These are phyloP conservation scores for Thunnus thynnus DNA, from an alignment of 2,113 vertebrate species.

Conservation along the genomic window DNA sequence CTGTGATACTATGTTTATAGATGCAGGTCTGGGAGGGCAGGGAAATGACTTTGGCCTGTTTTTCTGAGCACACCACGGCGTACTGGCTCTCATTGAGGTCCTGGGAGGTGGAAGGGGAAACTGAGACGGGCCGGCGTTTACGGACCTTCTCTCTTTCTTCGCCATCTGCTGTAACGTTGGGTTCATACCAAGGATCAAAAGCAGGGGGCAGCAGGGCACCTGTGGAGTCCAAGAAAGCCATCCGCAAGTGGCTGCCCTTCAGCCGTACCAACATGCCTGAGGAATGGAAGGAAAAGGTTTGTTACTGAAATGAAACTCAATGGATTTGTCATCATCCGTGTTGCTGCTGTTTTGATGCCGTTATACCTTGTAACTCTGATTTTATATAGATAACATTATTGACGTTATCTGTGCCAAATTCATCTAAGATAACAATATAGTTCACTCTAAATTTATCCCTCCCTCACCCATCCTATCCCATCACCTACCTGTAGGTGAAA, in stretches of 20 bases:
- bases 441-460: background rate
- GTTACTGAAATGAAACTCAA: background rate
- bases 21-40: constrained; percentile 96
- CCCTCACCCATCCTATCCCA: background rate
- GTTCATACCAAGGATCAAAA: constrained; percentile 93
- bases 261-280: constrained; percentile 94
- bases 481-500: constrained; percentile 92
- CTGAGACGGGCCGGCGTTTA: constrained; percentile 94
- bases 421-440: background rate
- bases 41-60: constrained; percentile 97
- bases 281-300: background rate
- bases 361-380: no score
- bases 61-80: constrained; percentile 98
- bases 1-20: constrained; percentile 98
- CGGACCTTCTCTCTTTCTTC: constrained; percentile 94
- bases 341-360: no score
- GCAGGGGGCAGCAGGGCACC: constrained; percentile 90
- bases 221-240: constrained; percentile 94
- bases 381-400: no score
- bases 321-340: background rate
- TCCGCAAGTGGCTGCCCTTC: constrained; percentile 93
- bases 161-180: constrained; percentile 91
- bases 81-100: constrained; percentile 96
- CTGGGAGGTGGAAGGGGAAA: constrained; percentile 96
- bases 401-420: no score